Conservation (phyloP, 2,888 invertebrate species). For the Cryptophagus acutangulus region DNA sequence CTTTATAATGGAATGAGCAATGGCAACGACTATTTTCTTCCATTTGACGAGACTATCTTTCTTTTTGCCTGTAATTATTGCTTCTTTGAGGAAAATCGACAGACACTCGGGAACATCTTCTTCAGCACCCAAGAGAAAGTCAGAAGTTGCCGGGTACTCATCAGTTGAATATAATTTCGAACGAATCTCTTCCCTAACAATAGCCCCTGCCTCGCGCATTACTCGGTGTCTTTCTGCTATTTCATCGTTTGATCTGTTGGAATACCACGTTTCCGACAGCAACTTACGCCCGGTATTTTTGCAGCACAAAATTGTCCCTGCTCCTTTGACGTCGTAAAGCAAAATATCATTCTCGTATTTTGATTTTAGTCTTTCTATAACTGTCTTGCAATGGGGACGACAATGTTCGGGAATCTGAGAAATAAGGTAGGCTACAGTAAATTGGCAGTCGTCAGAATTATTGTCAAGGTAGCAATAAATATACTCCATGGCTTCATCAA, state of each 20-base stretch:
- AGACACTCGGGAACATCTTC: too few relatives aligned
- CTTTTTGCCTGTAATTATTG: slow-evolving; percentile 6
- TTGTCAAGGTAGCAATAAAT: slow-evolving; percentile 3
- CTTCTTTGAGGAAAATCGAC: slow-evolving; percentile 6
- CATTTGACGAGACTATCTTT: slow-evolving; percentile 8
- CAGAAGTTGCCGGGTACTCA: too few relatives aligned
- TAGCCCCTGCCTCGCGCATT: slow-evolving; percentile 23
- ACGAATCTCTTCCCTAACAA: slow-evolving; percentile 22
- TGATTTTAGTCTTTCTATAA: slow-evolving; percentile 5
- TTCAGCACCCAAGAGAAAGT: too few relatives aligned
- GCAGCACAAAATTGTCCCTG: slow-evolving; percentile 7
- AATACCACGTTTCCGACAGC: slow-evolving; percentile 8
- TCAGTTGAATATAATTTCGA: slow-evolving; percentile 16
- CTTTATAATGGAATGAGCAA: slow-evolving; percentile 20
- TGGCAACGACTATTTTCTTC: slow-evolving; percentile 7
- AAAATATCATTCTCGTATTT: slow-evolving; percentile 10
- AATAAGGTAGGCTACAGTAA: background rate
- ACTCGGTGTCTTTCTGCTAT: slow-evolving; percentile 22
- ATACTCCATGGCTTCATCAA: slow-evolving; percentile 3
- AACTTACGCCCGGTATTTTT: background rate
- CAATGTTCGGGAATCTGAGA: slow-evolving; percentile 1
- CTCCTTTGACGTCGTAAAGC: background rate
- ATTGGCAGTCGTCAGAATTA: slow-evolving; percentile 8
- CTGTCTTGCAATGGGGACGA: slow-evolving; percentile 2
- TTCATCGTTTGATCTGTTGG: slow-evolving; percentile 3